Percentiles rank a stretch among this genome's conserved stretches.
These are phyloP conservation scores for Oxyura jamaicensis DNA, from an alignment of 2,113 vertebrate genomes.

Conservation along the genomic window DNA sequence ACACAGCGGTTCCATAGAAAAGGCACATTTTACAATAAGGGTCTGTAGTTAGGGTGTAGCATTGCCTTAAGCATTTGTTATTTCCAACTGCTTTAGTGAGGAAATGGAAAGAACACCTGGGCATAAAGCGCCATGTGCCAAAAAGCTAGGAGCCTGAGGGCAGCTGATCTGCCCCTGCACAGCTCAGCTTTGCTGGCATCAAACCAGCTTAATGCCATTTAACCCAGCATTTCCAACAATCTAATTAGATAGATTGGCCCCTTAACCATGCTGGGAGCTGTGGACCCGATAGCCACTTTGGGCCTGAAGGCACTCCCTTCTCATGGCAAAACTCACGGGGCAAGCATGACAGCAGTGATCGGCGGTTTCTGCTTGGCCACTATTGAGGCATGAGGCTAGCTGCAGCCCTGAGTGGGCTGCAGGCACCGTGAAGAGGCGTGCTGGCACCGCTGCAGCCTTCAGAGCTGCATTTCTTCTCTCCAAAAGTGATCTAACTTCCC, in stretches of 20 bases:
- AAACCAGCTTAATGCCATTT: fast-evolving
- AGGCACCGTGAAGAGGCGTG: fast-evolving
- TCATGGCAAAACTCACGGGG: fast-evolving
- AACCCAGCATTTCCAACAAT: background rate
- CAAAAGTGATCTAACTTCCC: fast-evolving
- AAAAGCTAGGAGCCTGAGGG: background rate
- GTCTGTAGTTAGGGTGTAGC: background rate
- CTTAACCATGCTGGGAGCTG: background rate
- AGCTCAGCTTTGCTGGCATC: fast-evolving
- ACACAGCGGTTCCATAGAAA: constrained; percentile 63
- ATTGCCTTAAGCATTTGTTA: background rate
- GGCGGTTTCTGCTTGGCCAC: background rate
- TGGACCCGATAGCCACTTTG: fast-evolving
- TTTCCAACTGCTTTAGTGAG: background rate
- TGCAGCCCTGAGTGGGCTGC: background rate
- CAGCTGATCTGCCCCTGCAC: fast-evolving
- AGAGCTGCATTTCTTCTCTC: background rate
- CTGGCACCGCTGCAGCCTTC: background rate
- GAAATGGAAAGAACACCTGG: background rate
- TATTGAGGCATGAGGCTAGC: background rate
- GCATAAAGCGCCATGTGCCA: fast-evolving
- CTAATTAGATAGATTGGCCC: fast-evolving
- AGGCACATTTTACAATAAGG: constrained; percentile 74
- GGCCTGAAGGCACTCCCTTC: background rate
- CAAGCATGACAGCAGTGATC: background rate